Base-by-base conservation (phyloP, 30 jellyfish, hydroid and myxozoan genomes). In the Aurelia coerulea region DNA sequence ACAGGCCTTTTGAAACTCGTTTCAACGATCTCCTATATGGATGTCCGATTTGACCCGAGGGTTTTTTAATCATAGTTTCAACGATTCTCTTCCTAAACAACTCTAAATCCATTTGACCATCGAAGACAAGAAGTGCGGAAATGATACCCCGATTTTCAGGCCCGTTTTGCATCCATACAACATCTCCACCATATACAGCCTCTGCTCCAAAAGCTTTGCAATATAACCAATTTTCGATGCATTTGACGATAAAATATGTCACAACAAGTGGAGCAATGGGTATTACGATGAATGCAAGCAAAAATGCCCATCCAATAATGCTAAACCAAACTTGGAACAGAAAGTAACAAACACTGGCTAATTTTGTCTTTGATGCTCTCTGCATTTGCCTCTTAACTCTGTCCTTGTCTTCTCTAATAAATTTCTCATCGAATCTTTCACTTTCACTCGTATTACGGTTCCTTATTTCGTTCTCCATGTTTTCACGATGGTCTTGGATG, bases 161-260 rank as follows among this genome's bases (percentile, higher is more conserved):
- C 65, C 91, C 88, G 64, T 85, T 89, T 32, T 80, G 78, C 93
- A 91, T 53, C 98, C 98, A 91, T 11, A 85, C 80, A 5, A 77
- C 68, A 62, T 91, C 98, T 8, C 90, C 91, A 50, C 98, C 86
- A 6, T 78, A 5, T 13, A 84, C 82, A 37, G 93, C 93, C 58
- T 84, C 93, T 9, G 54, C 77, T 29, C 84, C 88, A 23, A 32
- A 62, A 29, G 60, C 39, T 29, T 51, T 23, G 52, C 84, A 53
- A 52, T 71, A 84, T 17, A 62, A 69, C 19, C 12, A 50, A 34
- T 78, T 65, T 51, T 84, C 93, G 18, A 74, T 52, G 63, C 50
- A 63, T 65, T 73, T 84, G 18, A 69, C 76, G 10, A 13, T 62
- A 41, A 84, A 41, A 58, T 58, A 84, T 42, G 68, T 14, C 16